Percentiles rank a stretch among this genome's conserved stretches.
Conservation (phyloP, 2,888 invertebrate genomes). For the Biston betularia region DNA sequence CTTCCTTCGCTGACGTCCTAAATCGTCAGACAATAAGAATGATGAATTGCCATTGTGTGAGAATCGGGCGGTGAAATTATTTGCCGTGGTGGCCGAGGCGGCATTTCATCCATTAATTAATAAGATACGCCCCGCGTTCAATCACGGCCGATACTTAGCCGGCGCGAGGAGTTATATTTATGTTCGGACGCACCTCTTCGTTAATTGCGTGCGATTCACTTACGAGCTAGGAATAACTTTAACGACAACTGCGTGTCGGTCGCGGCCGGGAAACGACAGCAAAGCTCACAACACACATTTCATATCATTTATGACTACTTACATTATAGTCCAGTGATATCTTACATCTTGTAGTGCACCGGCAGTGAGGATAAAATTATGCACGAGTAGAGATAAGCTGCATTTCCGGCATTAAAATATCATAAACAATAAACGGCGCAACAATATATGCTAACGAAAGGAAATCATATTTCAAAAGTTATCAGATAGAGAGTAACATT, state of each 20-base stretch:
- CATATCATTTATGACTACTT: slow-evolving; percentile 23
- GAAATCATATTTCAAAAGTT: slow-evolving; percentile 67
- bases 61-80: slow-evolving; percentile 71
- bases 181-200: slow-evolving; percentile 73
- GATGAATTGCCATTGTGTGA: slow-evolving; percentile 82
- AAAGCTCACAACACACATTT: slow-evolving; percentile 17
- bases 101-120: slow-evolving; percentile 82
- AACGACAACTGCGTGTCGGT: slow-evolving; percentile 64
- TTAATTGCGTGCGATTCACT: slow-evolving; percentile 79
- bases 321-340: slow-evolving; percentile 25
- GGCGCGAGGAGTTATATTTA: slow-evolving; percentile 71
- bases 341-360: slow-evolving; percentile 28
- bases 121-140: slow-evolving; percentile 79
- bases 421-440: slow-evolving; percentile 47
- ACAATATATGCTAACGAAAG: slow-evolving; percentile 54
- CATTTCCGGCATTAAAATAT: slow-evolving; percentile 42
- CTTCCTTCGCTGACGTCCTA: slow-evolving; percentile 81
- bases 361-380: slow-evolving; percentile 29
- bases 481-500: slow-evolving; percentile 65
- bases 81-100: slow-evolving; percentile 73
- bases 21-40: slow-evolving; percentile 82
- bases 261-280: slow-evolving; percentile 41
- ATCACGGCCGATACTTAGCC: slow-evolving; percentile 76
- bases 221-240: slow-evolving; percentile 68
- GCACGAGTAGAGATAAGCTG: slow-evolving; percentile 36